Evolutionary conservation across 2,797 vertebrate species (phyloP), one percentile per base, ranked within the genome.

Genomic region (Ctenochaetus hawaiiensis): DNA sequence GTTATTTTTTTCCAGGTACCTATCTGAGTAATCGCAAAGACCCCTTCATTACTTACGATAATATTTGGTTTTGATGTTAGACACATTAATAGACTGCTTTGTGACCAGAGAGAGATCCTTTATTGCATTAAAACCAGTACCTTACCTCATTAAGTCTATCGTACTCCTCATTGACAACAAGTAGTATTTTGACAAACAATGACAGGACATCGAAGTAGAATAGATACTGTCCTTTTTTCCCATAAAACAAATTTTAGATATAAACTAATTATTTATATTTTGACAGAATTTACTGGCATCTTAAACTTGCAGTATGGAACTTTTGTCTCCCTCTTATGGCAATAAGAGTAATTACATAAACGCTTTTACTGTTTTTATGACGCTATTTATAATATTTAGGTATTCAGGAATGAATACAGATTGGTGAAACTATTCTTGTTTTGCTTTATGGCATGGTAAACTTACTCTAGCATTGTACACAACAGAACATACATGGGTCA

Each of bases 11-110:
- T 58, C 16, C 14, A 64, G 59, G 41, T 58, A 61, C 52, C 47
- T 57, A 56, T 68, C 8, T 73, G 76, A 86, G 61, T 12, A 41
- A 81, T 67, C 48, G 79, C 5, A 71, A 75, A 77, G 30, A 37
- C 10, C 17, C 53, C 73, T 68, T 70, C 57, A 22, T 8, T 43
- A 58, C 39, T 18, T 30, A 34, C 6, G 6, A 34, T 34, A 34
- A 34, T 34, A 34, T 34, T 34, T 34, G 30, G 30, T 34, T 34
- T 34, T 34, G 3, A 34, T 34, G 30, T 34, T 34, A 7, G 30
- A 34, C 30, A 34, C 30, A 34, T 34, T 34, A 7, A 34, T 34
- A 34, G 30, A 34, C 30, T 34, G 30, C 6, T 34, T 1, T 34
- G 30, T 34, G 30, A 34, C 30, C 30, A 34, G 30, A 34, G 30